Conservation (phyloP, 2,797 vertebrate species). For the Hippocampus kuda region DNA sequence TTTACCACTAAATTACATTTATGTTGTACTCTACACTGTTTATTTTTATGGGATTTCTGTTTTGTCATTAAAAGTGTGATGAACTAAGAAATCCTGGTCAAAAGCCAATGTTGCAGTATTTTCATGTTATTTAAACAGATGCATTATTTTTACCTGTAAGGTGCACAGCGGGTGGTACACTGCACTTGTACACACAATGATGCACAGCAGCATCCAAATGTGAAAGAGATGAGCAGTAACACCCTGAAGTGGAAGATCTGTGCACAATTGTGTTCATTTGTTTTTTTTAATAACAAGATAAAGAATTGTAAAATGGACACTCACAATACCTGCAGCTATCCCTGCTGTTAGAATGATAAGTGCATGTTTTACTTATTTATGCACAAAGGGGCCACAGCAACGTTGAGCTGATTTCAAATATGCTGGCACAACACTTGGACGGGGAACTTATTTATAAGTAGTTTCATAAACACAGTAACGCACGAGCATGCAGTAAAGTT, state of each 20-base stretch:
- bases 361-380: neutral
- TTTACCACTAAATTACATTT: no score
- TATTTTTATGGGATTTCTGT: no score
- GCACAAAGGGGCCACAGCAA: neutral
- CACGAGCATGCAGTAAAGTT: neutral
- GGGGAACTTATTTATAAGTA: neutral
- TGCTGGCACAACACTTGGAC: neutral
- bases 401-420: neutral
- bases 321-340: neutral
- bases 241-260: neutral
- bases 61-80: neutral
- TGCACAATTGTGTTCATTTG: neutral
- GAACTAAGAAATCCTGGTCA: neutral
- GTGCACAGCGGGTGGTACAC: neutral
- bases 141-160: neutral
- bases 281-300: neutral
- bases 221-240: neutral
- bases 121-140: neutral
- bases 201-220: neutral
- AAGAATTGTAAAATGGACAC: neutral
- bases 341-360: neutral
- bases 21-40: no score
- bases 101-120: constrained; percentile 1
- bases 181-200: neutral
- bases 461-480: neutral